Percentiles rank a stretch among this genome's conserved stretches.
Conservation (phyloP, 2,888 invertebrate genomes). For the Spodoptera picta region DNA sequence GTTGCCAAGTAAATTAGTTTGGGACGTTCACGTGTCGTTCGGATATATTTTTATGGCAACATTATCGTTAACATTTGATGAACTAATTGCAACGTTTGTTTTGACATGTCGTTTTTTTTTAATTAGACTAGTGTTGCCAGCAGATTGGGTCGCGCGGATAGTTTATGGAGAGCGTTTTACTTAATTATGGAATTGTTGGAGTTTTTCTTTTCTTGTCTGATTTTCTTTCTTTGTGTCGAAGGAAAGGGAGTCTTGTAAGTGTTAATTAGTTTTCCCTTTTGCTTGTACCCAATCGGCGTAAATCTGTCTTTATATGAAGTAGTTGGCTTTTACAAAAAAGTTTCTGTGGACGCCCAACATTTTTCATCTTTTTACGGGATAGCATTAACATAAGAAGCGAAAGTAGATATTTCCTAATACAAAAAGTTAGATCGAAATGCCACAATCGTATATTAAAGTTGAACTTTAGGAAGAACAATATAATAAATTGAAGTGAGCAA, state of each 20-base stretch:
- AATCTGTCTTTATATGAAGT: conserved; percentile 58
- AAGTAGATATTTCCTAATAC: too few species aligned
- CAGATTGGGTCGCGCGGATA: conserved; percentile 33
- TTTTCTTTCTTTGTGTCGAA: conserved; percentile 32
- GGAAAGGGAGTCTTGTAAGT: conserved; percentile 37
- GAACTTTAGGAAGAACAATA: too few species aligned
- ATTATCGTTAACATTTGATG: conserved; percentile 62
- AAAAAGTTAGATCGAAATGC: too few species aligned
- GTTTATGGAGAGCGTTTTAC: conserved; percentile 19
- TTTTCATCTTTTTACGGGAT: too few species aligned
- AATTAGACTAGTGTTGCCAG: conserved; percentile 33
- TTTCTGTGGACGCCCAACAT: too few species aligned
- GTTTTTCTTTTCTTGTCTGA: neutral
- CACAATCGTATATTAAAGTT: too few species aligned
- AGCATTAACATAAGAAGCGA: too few species aligned
- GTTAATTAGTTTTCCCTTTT: conserved; percentile 53
- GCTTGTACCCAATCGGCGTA: conserved; percentile 55
- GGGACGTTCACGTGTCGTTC: conserved; percentile 62
- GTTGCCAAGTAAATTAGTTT: conserved; percentile 79
- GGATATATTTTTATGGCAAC: conserved; percentile 63
- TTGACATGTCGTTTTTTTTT: conserved; percentile 49
- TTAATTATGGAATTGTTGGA: conserved; percentile 24
- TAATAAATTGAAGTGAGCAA: too few species aligned
- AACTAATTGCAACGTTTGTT: conserved; percentile 60
- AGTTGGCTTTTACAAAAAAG: neutral